A percentile compares a stretch with the other conserved stretches of the same genome.
Evolutionary conservation across 2,888 invertebrate genomes (phyloP).

Genomic region (Patella depressa): DNA sequence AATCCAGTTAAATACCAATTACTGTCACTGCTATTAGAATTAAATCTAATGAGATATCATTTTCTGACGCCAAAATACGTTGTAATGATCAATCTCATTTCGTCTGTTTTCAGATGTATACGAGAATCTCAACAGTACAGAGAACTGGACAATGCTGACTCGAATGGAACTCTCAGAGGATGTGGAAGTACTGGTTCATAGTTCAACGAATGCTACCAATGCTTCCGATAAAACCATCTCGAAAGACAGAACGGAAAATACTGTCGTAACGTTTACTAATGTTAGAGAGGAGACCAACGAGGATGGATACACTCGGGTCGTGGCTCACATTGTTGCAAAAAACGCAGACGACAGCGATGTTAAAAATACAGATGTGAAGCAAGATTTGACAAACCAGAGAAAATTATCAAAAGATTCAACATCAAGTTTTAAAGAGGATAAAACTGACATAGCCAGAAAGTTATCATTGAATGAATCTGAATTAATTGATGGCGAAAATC

Average conservation of each 20-base stretch:
- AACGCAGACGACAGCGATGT: conserved; percentile 7
- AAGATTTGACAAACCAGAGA: background rate
- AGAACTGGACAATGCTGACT: too few relatives aligned
- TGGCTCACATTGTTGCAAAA: conserved; percentile 29
- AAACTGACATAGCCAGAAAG: conserved; percentile 1
- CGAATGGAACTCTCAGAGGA: conserved; percentile 25
- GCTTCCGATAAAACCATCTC: conserved; percentile 19
- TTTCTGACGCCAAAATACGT: too few relatives aligned
- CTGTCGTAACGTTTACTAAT: conserved; percentile 29
- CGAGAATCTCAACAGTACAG: too few relatives aligned
- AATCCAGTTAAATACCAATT: too few relatives aligned
- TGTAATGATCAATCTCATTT: too few relatives aligned
- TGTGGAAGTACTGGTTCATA: conserved; percentile 40
- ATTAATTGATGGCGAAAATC: conserved; percentile 8
- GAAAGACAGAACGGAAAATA: conserved; percentile 21
- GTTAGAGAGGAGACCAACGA: conserved; percentile 29
- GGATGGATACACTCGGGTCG: conserved; percentile 34
- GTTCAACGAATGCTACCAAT: conserved; percentile 23
- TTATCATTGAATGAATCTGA: background rate
- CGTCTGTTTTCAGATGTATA: too few relatives aligned
- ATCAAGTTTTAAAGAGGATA: background rate
- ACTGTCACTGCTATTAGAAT: too few relatives aligned
- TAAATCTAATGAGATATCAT: too few relatives aligned
- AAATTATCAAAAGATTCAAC: background rate
- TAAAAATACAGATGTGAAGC: background rate